Evolutionary conservation across 1,140 invertebrate species (phyloP), one percentile per base, ranked within the genome.

Genomic region (Saxidomus purpurata): DNA sequence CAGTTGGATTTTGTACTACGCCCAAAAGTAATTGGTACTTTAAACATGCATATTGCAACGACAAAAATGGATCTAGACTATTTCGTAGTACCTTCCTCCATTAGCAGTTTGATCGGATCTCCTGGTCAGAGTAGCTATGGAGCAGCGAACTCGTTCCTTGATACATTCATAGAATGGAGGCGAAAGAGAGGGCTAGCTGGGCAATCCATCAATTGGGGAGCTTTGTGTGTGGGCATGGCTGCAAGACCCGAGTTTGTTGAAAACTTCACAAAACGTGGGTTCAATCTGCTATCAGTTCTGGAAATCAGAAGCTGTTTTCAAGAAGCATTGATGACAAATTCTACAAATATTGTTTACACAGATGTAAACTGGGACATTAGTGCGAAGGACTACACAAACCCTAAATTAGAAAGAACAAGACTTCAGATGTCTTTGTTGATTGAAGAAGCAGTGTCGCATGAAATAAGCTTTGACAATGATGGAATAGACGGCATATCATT

Each of bases 31-130:
- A 85, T 88, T 22, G 93, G 93, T 25, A 69, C 90, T 0, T 89
- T 90, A 69, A 92, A 93, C 71, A 77, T 93, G 49, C 91, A 93
- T 74, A 36, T 91, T 19, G 61, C 89, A 3, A 91, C 91, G n/a
- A 84, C 88, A 89, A 22, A 67, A 22, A 40, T 80, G 67, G 28
- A 67, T 1, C 43, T 91, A 22, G 89, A 92, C 43, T 90, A 90
- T 67, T 92, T 92, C 81, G 81, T 92, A 1, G 47, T 90, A 19
- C 40, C 77, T n/a, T 91, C 90, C 19, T 91, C 90, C 22, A 81
- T 91, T 15, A 59, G 74, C 19, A 88, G 89, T 31, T n/a, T 90
- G 17, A 43, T 91, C 67, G 90, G 88, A 47, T 80, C 52, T 0
- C 83, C 80, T 6, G 90, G 90, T 9, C 89, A 91, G n/a, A 83